Evolutionary conservation across 2,113 vertebrate species (phyloP).

Genomic region (Grallaria varia): DNA sequence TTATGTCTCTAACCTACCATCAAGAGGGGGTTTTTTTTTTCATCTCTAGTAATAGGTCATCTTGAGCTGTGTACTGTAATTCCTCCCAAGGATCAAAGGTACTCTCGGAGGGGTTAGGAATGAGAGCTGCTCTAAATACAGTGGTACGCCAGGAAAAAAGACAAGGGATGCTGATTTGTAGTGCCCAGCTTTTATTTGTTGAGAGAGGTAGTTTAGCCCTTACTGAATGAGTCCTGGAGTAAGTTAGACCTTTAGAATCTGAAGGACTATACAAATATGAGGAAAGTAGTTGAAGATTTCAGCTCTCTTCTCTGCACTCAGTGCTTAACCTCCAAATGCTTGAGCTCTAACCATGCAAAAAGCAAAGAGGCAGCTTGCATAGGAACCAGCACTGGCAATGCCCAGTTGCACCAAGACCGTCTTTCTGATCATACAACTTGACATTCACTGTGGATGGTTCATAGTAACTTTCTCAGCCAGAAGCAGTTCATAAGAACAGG

Average conservation of each 20-base stretch:
- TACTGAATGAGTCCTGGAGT: neutral
- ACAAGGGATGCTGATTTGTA: neutral
- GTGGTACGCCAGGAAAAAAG: neutral
- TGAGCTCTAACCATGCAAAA: neutral
- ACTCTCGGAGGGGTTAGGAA: neutral
- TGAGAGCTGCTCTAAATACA: neutral
- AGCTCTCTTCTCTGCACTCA: neutral
- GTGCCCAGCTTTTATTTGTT: neutral
- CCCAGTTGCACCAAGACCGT: neutral
- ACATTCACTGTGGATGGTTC: neutral
- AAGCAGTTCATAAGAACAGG: neutral
- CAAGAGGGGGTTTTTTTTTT: accelerated
- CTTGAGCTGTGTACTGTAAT: neutral
- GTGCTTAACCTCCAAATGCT: neutral
- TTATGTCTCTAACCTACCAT: neutral
- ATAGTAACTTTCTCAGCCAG: neutral
- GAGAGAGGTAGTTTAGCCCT: neutral
- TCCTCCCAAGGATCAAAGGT: neutral
- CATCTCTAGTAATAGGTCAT: neutral
- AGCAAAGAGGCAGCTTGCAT: neutral
- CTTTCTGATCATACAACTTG: neutral
- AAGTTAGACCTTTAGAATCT: neutral
- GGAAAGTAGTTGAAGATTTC: neutral
- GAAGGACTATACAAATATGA: neutral
- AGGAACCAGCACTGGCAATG: neutral